Evolutionary conservation across 2,888 invertebrate genomes (phyloP), one percentile per base, ranked within the genome.

Genomic region (Netelia inedita): DNA sequence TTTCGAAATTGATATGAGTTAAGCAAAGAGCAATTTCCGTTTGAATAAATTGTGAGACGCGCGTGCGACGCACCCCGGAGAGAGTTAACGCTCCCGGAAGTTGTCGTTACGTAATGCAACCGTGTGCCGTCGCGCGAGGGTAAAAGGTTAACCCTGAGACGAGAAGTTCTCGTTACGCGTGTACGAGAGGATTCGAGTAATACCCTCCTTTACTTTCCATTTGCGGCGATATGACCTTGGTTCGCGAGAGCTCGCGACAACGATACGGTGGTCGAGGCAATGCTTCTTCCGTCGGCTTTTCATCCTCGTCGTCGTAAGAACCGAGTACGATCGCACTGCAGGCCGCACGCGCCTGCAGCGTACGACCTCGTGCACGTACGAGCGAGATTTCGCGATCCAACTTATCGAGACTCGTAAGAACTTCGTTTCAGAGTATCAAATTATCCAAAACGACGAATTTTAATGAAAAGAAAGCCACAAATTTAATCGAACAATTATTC

Each of bases 181-280:
- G 76, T 66, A 73, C 86, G 78, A 85, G 46, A 71, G 53, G 78
- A 43, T 79, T 79, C 82, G 74, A 76, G 83, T 83, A 85, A 85
- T 79, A 76, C 68, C 50, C 75, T 84, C 73, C 74, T 84, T 84
- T 84, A 84, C 83, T 74, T 86, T 85, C 81, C 82, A 79, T 87
- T 83, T 81, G 80, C 65, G 71, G 75, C 66, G 68, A 69, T 68
- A 72, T 83, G 87, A 88, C 88, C 87, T 88, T 88, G 88, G 85
- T 68, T 61, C 73, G 79, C 55, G 71, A 79, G 75, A 79, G 68
- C 74, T 59, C 66, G 79, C 80, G 79, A 86, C 79, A 72, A 83
- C 79, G 79, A 76, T 46, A 46, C 46, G 80, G 78, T 69, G 65
- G 75, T 57, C 79, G 68, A 46, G 81, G 79, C 73, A 74, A 81